These are phyloP conservation scores for Ectobius pallidus DNA, from an alignment of 2,888 invertebrate species.

Conservation along the genomic window DNA sequence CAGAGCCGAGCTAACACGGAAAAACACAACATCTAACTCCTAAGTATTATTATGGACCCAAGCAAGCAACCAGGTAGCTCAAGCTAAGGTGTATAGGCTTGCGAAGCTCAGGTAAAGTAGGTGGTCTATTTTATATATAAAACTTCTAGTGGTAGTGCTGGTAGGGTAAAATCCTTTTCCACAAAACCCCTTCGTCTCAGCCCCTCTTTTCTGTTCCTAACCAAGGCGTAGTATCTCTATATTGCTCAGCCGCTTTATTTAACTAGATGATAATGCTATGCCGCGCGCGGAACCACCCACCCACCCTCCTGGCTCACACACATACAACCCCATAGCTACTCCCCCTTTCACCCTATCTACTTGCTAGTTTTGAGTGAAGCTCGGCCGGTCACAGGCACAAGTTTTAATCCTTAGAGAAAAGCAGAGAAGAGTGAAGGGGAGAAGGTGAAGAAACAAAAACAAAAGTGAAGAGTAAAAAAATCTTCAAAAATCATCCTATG, in stretches of 20 bases:
- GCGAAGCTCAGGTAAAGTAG: constrained; percentile 8
- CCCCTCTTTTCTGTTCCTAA: constrained; percentile 13
- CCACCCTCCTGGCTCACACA: neutral
- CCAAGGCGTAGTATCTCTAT: constrained; percentile 25
- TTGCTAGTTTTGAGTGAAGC: constrained; percentile 31
- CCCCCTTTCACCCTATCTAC: constrained; percentile 13
- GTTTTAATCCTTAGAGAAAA: constrained; percentile 39
- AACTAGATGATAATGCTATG: constrained; percentile 39
- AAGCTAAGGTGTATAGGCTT: constrained; percentile 5
- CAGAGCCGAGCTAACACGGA: neutral
- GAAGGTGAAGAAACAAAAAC: constrained; percentile 23
- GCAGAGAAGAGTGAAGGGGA: constrained; percentile 6
- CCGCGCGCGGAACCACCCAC: constrained; percentile 12
- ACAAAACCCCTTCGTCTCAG: neutral
- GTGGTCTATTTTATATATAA: constrained; percentile 26
- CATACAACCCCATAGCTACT: neutral
- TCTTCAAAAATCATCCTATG: neutral
- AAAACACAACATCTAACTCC: constrained; percentile 2
- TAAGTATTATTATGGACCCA: constrained; percentile 22
- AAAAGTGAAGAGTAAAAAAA: constrained; percentile 23
- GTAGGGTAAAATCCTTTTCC: constrained; percentile 26
- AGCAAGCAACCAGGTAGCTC: neutral
- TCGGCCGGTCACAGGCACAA: constrained; percentile 32
- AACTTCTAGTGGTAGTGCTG: constrained; percentile 20
- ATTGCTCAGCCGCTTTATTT: constrained; percentile 33